Conservation (phyloP, 2,113 vertebrate species). For the Acanthisitta chloris region DNA sequence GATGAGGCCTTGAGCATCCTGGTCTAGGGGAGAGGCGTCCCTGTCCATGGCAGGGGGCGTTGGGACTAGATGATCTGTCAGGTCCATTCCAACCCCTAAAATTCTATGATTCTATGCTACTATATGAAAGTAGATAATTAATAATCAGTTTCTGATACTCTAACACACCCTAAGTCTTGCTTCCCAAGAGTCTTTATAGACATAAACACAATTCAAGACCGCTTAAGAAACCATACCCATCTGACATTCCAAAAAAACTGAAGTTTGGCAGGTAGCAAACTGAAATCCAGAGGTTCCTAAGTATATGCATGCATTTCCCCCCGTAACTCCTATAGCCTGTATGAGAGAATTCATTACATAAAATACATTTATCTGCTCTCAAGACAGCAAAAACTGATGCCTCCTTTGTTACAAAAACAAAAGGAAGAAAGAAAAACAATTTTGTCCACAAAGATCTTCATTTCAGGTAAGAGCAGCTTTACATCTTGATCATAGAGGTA, state of each 20-base stretch:
- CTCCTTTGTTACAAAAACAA: neutral
- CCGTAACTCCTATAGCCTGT: neutral
- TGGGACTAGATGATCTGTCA: too few species aligned
- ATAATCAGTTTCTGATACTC: neutral
- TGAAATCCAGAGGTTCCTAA: neutral
- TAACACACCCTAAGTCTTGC: neutral
- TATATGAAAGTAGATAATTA: neutral
- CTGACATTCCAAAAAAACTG: neutral
- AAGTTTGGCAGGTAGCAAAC: neutral
- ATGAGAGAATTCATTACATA: neutral
- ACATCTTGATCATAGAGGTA: neutral
- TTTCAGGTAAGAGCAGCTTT: neutral
- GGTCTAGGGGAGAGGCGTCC: too few species aligned
- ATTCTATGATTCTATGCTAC: too few species aligned
- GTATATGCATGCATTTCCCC: neutral
- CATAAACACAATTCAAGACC: neutral
- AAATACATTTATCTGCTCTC: neutral
- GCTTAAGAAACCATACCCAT: neutral
- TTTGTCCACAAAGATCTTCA: neutral
- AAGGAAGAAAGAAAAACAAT: neutral
- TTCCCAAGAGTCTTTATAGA: neutral
- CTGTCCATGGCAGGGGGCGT: too few species aligned
- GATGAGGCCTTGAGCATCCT: too few species aligned
- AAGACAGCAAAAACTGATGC: neutral
- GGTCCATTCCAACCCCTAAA: too few species aligned